phyloP scores from a whole-genome alignment of 2,797 vertebrate species.

The Furcifer pardalis region DNA sequence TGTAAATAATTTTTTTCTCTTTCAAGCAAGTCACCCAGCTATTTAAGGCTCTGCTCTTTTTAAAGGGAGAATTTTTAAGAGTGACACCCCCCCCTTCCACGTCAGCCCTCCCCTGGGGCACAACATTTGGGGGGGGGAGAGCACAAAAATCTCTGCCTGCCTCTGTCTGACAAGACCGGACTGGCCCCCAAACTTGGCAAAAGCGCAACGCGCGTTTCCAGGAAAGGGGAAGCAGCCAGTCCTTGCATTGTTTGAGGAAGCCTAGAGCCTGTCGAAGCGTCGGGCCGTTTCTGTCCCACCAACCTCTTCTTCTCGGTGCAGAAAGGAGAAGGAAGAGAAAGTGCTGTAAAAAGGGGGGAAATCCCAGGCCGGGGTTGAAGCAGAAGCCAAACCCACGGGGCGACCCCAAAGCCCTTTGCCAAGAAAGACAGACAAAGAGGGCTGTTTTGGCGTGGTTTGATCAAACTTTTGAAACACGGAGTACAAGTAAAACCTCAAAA shows the following conservation, averaged over 20 bases:
- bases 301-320: neutral
- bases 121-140: neutral
- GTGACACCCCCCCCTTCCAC: too few relatives aligned
- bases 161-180: slow-evolving; percentile 17
- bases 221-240: neutral
- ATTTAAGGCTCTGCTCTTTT: too few relatives aligned
- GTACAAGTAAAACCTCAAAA: too few relatives aligned
- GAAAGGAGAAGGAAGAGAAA: neutral
- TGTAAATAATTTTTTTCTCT: too few relatives aligned
- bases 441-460: too few relatives aligned
- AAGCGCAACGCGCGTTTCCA: neutral
- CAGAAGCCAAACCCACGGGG: neutral
- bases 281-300: too few relatives aligned
- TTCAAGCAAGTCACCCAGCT: too few relatives aligned
- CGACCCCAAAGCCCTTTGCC: too few relatives aligned
- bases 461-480: too few relatives aligned
- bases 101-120: neutral
- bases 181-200: neutral
- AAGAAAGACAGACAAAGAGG: too few relatives aligned
- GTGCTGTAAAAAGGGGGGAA: neutral
- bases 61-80: too few relatives aligned
- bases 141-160: neutral
- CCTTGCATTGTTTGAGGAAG: neutral
- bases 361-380: neutral
- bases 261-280: neutral